Base-by-base conservation (phyloP, 1,140 invertebrate genomes). In the Drosophila micromelanica region DNA sequence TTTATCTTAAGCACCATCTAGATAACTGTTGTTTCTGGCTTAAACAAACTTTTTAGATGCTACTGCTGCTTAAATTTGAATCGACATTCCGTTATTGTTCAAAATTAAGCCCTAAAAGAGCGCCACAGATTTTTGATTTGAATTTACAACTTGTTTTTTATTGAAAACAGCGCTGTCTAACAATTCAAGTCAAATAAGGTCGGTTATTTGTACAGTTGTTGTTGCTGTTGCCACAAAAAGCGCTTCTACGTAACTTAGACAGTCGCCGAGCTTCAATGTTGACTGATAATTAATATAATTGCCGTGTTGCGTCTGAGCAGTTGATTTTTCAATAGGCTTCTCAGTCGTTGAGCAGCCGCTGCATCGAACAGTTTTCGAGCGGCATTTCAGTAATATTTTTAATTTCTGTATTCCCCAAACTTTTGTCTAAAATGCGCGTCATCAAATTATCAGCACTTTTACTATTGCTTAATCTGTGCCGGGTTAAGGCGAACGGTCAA, bases 381-480 rank as follows among this genome's bases (percentile, higher is more conserved):
- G 63, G 63, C 46, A 40, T 54, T 59, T 35, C 12, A 57, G 52
- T 27, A 48, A 35, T 55, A 27, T 27, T 27, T 12, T 11, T 17
- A 2, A 27, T 27, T 27, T 3, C 4, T 27, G 23, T 27, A 15
- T 35, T 32, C n/a, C 30, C n/a, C 11, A 35, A 35, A 43, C 27
- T 9, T 35, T 23, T 23, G 20, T 23, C 20, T 23, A 23, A 23
- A 23, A 86, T 86, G 82, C 37, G 65, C 43, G 43, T 49, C 63
- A 49, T 73, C 63, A 73, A 68, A 70, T 86, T 90, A 84, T 80
- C 85, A 91, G 74, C 70, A 68, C 40, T 82, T 54, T 64, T 67
- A 69, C 62, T 89, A 56, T 56, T 78, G 51, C 46, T 76, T 15
- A 72, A 76, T 52, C 59, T 64, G 6, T 42, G 48, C 54, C 51